phyloP scores from a whole-genome alignment of 2,888 invertebrate species.

The Anticlea derivata region DNA sequence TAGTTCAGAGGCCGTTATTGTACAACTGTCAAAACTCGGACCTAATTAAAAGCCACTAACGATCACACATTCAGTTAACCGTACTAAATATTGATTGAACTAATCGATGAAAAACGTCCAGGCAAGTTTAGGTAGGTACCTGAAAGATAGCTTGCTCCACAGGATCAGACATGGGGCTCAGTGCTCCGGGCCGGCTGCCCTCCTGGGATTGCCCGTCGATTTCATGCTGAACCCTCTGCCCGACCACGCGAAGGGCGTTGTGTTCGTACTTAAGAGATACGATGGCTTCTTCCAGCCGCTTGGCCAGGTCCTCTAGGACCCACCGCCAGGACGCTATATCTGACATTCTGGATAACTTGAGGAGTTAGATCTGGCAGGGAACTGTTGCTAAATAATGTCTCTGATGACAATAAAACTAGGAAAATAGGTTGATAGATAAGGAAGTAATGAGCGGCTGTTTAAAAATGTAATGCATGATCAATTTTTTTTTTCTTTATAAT shows the following conservation, averaged over 20 bases:
- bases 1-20: too few relatives aligned
- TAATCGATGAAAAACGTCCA: too few relatives aligned
- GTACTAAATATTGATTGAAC: too few relatives aligned
- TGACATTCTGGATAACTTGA: conserved; percentile 54
- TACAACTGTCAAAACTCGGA: too few relatives aligned
- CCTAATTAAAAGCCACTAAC: too few relatives aligned
- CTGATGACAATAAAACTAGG: too few relatives aligned
- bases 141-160: conserved; percentile 66
- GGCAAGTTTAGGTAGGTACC: conserved; percentile 45
- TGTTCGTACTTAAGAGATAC: conserved; percentile 59
- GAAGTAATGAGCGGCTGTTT: too few relatives aligned
- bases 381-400: not conserved
- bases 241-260: conserved; percentile 62
- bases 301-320: conserved; percentile 67
- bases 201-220: conserved; percentile 50
- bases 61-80: too few relatives aligned
- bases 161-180: conserved; percentile 57
- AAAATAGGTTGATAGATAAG: too few relatives aligned
- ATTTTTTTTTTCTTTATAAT: too few relatives aligned
- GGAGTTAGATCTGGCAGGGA: not conserved
- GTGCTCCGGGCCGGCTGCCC: conserved; percentile 58
- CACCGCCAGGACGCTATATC: conserved; percentile 74
- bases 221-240: conserved; percentile 58
- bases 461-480: too few relatives aligned
- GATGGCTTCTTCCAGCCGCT: conserved; percentile 61